Evolutionary conservation across 2,797 vertebrate species (phyloP).

Genomic region (Myotis pilosus): DNA sequence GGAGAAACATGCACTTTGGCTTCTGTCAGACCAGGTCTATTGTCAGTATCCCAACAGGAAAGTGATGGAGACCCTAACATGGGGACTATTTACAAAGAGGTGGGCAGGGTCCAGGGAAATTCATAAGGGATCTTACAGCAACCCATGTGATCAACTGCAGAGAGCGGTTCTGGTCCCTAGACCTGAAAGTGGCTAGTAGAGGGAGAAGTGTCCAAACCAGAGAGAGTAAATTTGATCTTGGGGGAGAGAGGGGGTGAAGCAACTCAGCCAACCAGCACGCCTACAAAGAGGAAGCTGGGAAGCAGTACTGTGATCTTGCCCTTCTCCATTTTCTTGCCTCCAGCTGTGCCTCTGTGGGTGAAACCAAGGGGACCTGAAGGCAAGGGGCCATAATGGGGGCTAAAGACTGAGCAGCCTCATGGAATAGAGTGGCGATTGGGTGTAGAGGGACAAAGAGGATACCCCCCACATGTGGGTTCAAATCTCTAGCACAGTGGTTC

Average conservation of each 20-base stretch:
- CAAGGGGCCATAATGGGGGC: background rate
- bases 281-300: background rate
- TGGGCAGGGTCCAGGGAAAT: background rate
- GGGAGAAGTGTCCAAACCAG: background rate
- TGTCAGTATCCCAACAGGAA: background rate
- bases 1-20: background rate
- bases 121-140: background rate
- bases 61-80: too few relatives aligned
- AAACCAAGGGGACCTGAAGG: background rate
- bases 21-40: background rate
- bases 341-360: background rate
- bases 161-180: background rate
- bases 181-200: background rate
- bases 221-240: background rate
- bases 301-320: background rate
- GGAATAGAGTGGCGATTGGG: background rate
- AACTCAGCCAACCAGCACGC: background rate
- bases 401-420: background rate
- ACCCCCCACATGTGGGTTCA: background rate
- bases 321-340: background rate
- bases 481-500: background rate
- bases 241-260: rapidly evolving
- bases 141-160: background rate
- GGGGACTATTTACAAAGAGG: background rate
- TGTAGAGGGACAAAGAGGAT: background rate